phyloP scores from a whole-genome alignment of 2,888 invertebrate species.

The Leucoma salicis region DNA sequence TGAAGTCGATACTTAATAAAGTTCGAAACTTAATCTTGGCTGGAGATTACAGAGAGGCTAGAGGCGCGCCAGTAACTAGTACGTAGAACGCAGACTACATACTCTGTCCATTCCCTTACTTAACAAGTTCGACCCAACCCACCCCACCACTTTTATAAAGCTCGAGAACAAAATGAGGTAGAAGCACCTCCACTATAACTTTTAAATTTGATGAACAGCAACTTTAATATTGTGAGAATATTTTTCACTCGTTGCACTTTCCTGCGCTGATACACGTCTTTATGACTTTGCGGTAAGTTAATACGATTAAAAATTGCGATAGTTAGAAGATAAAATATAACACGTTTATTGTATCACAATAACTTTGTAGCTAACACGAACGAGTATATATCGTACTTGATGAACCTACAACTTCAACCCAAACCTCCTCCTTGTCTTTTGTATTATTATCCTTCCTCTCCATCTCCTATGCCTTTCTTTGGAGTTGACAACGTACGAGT shows the following conservation, averaged over 20 bases:
- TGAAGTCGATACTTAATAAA: conserved; percentile 61
- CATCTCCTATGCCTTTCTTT: no score
- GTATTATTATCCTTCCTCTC: no score
- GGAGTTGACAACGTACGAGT: no score
- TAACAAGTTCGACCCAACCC: conserved; percentile 48
- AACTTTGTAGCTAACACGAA: no score
- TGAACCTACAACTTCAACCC: no score
- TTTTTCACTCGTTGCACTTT: conserved; percentile 37
- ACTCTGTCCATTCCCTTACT: conserved; percentile 45
- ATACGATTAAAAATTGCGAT: no score
- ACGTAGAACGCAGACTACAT: conserved; percentile 4
- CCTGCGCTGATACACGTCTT: conserved; percentile 18
- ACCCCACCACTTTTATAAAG: conserved; percentile 43
- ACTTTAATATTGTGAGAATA: conserved; percentile 43
- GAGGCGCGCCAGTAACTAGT: conserved; percentile 20
- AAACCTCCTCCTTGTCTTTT: no score
- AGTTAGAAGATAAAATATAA: no score
- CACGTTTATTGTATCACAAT: no score
- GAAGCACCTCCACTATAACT: conserved; percentile 42
- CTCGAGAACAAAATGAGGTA: conserved; percentile 30
- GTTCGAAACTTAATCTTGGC: conserved; percentile 68
- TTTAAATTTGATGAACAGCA: conserved; percentile 56
- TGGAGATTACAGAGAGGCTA: conserved; percentile 53
- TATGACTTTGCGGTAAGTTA: conserved; percentile 19
- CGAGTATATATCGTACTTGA: no score